phyloP scores from a whole-genome alignment of 2,888 invertebrate species.

The Sphaerophoria rueppellii region DNA sequence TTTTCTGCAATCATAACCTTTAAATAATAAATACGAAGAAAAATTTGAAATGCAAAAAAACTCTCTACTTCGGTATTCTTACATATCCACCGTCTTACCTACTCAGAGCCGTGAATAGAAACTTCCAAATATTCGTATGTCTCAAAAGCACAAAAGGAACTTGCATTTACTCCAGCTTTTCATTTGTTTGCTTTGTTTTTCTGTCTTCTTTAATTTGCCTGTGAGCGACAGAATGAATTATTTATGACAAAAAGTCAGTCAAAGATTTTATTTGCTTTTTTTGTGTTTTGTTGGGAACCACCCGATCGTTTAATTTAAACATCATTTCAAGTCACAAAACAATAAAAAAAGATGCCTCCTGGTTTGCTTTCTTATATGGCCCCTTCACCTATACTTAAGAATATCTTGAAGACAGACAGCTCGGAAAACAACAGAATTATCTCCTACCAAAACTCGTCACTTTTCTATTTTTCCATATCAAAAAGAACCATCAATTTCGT shows the following conservation, averaged over 20 bases:
- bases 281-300: slow-evolving; percentile 10
- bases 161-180: slow-evolving; percentile 24
- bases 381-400: neutral
- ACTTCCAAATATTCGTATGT: neutral
- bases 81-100: neutral
- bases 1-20: neutral
- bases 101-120: neutral
- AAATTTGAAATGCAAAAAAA: neutral
- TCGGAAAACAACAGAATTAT: slow-evolving; percentile 53
- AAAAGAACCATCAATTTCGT: slow-evolving; percentile 42
- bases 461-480: slow-evolving; percentile 55
- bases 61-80: neutral
- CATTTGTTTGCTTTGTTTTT: slow-evolving; percentile 13
- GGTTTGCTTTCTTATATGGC: neutral
- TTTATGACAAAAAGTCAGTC: slow-evolving; percentile 38
- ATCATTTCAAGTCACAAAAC: slow-evolving; percentile 58
- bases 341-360: slow-evolving; percentile 55
- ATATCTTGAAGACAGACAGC: neutral
- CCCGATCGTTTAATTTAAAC: slow-evolving; percentile 55
- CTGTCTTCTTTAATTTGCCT: slow-evolving; percentile 1
- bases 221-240: slow-evolving; percentile 38
- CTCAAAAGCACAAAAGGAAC: neutral
- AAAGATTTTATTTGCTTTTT: slow-evolving; percentile 40
- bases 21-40: neutral
- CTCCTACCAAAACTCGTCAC: slow-evolving; percentile 33